Evolutionary conservation across 2,797 vertebrate species (phyloP).

Genomic region (Notoglanidium macrostoma): DNA sequence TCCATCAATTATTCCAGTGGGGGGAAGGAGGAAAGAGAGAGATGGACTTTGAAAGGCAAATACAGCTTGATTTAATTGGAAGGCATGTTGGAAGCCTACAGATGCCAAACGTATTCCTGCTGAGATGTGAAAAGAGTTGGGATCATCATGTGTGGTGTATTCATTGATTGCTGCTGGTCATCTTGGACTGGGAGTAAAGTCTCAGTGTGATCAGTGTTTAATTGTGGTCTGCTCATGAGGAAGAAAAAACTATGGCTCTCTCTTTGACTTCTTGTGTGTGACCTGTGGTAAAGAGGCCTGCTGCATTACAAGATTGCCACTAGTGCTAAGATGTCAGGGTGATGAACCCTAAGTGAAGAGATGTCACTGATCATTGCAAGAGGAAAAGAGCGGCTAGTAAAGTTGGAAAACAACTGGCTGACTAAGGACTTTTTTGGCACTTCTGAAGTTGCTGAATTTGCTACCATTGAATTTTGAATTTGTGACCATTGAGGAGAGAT

Average conservation of each 20-base stretch:
- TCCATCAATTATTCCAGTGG: constrained; percentile 80
- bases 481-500: neutral
- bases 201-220: constrained; percentile 41
- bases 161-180: constrained; percentile 40
- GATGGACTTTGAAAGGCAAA: constrained; percentile 79
- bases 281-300: neutral
- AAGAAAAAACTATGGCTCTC: constrained; percentile 4
- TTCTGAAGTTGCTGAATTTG: neutral
- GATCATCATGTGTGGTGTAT: constrained; percentile 40
- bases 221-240: constrained; percentile 45
- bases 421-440: constrained; percentile 12
- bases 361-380: constrained; percentile 56
- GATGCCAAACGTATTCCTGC: constrained; percentile 70
- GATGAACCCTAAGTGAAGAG: constrained; percentile 24
- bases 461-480: neutral
- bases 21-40: constrained; percentile 50
- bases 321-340: constrained; percentile 9
- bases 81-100: constrained; percentile 70
- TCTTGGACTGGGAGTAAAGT: constrained; percentile 54
- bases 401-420: constrained; percentile 17
- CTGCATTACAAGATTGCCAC: constrained; percentile 36
- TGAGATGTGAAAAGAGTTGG: constrained; percentile 61
- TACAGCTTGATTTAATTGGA: constrained; percentile 85
- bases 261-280: constrained; percentile 13
- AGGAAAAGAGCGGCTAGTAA: constrained; percentile 57